These are phyloP conservation scores for Larimichthys crocea DNA, from an alignment of 2,113 vertebrate species.

Conservation along the genomic window DNA sequence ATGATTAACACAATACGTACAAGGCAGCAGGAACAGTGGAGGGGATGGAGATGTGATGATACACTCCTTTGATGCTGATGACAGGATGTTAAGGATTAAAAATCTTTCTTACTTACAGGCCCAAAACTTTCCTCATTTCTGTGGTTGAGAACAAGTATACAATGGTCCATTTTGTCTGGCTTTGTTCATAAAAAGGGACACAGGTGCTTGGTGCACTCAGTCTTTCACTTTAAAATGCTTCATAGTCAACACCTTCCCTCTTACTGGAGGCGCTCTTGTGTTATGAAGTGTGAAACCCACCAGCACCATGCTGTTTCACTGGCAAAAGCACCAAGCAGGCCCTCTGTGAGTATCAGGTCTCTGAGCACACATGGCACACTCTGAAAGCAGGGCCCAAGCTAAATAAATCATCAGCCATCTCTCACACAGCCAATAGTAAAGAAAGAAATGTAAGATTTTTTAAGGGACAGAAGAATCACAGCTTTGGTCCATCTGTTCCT, in stretches of 20 bases:
- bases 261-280: constrained; percentile 54
- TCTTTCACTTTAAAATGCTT: constrained; percentile 50
- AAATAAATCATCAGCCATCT: constrained; percentile 75
- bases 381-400: constrained; percentile 51
- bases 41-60: neutral
- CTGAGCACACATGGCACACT: constrained; percentile 69
- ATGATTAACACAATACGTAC: neutral
- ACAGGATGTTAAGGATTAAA: neutral
- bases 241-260: constrained; percentile 62
- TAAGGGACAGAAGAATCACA: constrained; percentile 49
- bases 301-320: constrained; percentile 64
- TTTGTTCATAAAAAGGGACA: constrained; percentile 10
- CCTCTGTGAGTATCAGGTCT: constrained; percentile 74
- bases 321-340: constrained; percentile 61
- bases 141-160: neutral
- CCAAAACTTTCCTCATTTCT: neutral
- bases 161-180: constrained; percentile 1
- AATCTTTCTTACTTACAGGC: neutral
- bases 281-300: constrained; percentile 69
- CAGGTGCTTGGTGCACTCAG: constrained; percentile 40
- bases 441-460: constrained; percentile 41
- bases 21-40: constrained; percentile 5
- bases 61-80: neutral
- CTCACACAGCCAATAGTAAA: constrained; percentile 54
- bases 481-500: constrained; percentile 71